phyloP scores from a whole-genome alignment of 2,113 vertebrate genomes.

The Heterotis niloticus region DNA sequence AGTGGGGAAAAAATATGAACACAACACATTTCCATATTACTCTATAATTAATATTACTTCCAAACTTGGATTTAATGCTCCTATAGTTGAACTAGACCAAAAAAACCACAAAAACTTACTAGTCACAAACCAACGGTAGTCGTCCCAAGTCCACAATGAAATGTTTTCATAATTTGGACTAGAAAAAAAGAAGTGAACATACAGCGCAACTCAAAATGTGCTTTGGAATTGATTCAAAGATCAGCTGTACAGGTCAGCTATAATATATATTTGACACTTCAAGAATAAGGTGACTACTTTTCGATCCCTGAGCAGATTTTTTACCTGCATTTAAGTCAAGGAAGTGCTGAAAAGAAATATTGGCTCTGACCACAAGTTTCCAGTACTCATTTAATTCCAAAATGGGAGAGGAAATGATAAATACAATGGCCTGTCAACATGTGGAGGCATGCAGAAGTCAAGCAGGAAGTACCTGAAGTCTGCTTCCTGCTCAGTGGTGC shows the following conservation, averaged over 20 bases:
- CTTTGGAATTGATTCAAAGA: neutral
- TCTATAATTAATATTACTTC: too few species aligned
- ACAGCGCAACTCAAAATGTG: neutral
- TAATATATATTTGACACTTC: neutral
- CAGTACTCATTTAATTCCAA: neutral
- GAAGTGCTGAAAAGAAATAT: neutral
- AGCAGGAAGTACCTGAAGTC: slow-evolving; percentile 55
- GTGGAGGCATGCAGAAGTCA: neutral
- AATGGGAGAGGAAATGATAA: neutral
- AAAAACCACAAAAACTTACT: slow-evolving; percentile 43
- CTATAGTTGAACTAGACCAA: too few species aligned
- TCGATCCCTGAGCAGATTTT: neutral
- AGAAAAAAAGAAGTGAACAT: slow-evolving; percentile 23
- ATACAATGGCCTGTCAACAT: neutral
- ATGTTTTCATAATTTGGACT: slow-evolving; percentile 60
- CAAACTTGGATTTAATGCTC: too few species aligned
- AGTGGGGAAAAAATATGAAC: too few species aligned
- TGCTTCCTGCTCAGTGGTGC: slow-evolving; percentile 65
- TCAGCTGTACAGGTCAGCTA: neutral
- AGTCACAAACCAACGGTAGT: slow-evolving; percentile 66
- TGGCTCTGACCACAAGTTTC: neutral
- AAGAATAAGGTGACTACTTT: neutral
- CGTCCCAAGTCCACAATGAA: slow-evolving; percentile 62
- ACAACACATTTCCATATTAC: too few species aligned
- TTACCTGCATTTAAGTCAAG: neutral